Evolutionary conservation across 2,888 invertebrate genomes (phyloP), one percentile per base, ranked within the genome.

Genomic region (Lasius platythorax): DNA sequence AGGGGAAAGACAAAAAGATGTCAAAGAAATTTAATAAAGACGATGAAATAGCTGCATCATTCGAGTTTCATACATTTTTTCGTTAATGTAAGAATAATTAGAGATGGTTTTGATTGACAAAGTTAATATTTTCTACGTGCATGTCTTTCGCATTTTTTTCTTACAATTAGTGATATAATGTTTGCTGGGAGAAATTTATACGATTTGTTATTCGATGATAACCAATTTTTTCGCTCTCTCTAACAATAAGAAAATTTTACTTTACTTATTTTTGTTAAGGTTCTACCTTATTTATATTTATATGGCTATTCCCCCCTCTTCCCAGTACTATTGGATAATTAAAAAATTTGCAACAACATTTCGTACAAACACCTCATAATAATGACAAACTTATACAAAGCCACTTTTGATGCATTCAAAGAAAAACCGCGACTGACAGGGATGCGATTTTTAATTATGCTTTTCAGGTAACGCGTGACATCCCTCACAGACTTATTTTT

Each of bases 11-110:
- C 37, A 73, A 78, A 70, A 67, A 68, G 79, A 85, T 85, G 86
- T 87, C 90, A 87, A 91, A 90, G 89, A 91, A 88, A 92, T 92
- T 92, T 92, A 92, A 92, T 92, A 92, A 91, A 89, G 89, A 87
- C 86, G 84, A 70, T 74, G 83, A 87, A 87, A 85, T 87, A 76
- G 85, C 82, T 70, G 58, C 81, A 53, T 73, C 61, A 74, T 84
- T 73, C 79, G 73, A 86, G 75, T 82, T 73, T 86, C 86, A 78
- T 40, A 81, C 85, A 91, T 91, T 91, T 87, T 87, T 89, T 82
- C 28, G 75, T 83, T 91, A 92, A 92, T 91, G 86, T 78, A 88
- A 75, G 84, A 87, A 89, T 92, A 88, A 91, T 92, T 92, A 79
- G 75, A 83, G 70, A 81, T 74, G 72, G 9, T 30, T 75, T 75